Evolutionary conservation across 1,140 invertebrate genomes (phyloP), one percentile per base, ranked within the genome.

Genomic region (Scaptomyza pallida): DNA sequence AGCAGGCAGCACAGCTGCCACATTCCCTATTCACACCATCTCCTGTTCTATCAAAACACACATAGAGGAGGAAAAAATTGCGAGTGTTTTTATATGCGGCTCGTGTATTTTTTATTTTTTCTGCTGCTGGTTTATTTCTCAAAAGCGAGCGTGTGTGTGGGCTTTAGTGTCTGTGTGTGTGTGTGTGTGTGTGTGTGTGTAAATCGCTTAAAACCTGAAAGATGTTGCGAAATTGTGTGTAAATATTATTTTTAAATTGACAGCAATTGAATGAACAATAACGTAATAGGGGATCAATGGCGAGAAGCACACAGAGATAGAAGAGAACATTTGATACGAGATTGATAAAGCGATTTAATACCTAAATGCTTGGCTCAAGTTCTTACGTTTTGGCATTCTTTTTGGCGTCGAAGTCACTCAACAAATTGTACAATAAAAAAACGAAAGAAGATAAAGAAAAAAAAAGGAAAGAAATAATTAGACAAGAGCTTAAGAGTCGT

Each of bases 211-310:
- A 69, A 62, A 75, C 48, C 26, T 21, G 21, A 26, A 64, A 78
- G 35, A 85, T 72, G 73, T 57, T 73, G 47, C 37, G 41, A 70
- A 71, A 65, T 64, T 59, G 80, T 86, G 81, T 80, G 76, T 74
- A 85, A 86, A 85, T 86, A 85, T 76, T 80, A 69, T 80, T 86
- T 75, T 77, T 68, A 86, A 85, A 86, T 85, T 85, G 80, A 81
- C 79, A 74, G 64, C 77, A 77, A 81, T 77, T 77, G 60, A 74
- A 81, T 85, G 63, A 76, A 78, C 80, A 86, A 76, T 80, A 86
- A 86, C 57, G 65, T 83, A 83, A 83, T 60, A 76, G 59, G 47
- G 67, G 48, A 73, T 79, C 74, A 75, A 72, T 57, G 80, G 33
- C 26, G 67, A 72, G 64, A 63, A 40, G 26, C 16, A 26, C 4